These are phyloP conservation scores for Acestrorhynchus altus DNA, from an alignment of 2,797 vertebrate species.

Conservation along the genomic window DNA sequence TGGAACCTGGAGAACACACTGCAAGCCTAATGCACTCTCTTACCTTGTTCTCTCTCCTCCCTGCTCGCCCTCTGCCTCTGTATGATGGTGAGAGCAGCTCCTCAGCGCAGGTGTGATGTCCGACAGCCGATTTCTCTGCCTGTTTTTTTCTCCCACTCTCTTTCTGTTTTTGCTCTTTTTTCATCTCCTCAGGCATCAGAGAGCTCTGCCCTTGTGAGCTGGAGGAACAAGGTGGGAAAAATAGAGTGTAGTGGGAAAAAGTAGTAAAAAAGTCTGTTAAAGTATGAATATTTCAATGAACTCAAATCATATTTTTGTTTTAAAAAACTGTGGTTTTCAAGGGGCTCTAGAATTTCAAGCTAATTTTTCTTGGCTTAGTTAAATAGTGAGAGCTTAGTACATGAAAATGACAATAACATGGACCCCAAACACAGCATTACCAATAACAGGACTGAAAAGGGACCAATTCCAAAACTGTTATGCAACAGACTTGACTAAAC, in stretches of 20 bases:
- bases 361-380: too few relatives aligned
- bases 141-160: not conserved
- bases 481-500: too few relatives aligned
- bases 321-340: not conserved
- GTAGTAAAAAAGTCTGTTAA: slow-evolving; percentile 23
- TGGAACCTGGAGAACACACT: slow-evolving; percentile 69
- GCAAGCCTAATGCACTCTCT: slow-evolving; percentile 73
- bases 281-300: not conserved
- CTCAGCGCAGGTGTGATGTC: slow-evolving; percentile 60
- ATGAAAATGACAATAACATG: too few relatives aligned
- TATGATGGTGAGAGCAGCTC: slow-evolving; percentile 36
- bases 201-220: slow-evolving; percentile 23
- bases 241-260: not conserved
- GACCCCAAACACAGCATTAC: too few relatives aligned
- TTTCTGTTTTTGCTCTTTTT: slow-evolving; percentile 38
- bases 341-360: not conserved
- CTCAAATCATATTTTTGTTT: not conserved
- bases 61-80: slow-evolving; percentile 53
- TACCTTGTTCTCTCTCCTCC: slow-evolving; percentile 55
- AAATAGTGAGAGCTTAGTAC: too few relatives aligned
- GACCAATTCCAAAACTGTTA: too few relatives aligned
- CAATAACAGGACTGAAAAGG: too few relatives aligned
- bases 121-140: slow-evolving; percentile 36
- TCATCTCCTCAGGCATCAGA: slow-evolving; percentile 16
- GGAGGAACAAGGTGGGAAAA: slow-evolving; percentile 24